Percentiles rank a stretch among this genome's conserved stretches.
Evolutionary conservation across 2,113 vertebrate genomes (phyloP).

Genomic region (Epinephelus fuscoguttatus): DNA sequence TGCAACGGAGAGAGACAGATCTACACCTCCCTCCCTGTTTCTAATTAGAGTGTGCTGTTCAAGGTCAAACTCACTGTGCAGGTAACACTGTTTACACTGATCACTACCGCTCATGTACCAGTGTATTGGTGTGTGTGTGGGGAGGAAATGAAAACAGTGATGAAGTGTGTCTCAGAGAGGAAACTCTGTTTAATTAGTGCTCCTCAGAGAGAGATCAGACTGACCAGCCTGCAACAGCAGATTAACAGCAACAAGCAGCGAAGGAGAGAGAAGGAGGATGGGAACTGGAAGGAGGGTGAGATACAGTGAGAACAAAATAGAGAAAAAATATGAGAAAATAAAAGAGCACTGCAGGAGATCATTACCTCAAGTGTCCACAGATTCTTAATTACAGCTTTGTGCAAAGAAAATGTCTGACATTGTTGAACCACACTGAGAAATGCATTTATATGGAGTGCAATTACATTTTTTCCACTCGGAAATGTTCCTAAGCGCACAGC

Average conservation of each 20-base stretch:
- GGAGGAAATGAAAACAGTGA: constrained; percentile 37
- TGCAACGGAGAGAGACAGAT: not conserved
- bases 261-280: not conserved
- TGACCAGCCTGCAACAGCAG: constrained; percentile 33
- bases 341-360: not conserved
- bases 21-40: constrained; percentile 1
- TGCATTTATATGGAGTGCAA: not conserved
- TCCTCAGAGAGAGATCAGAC: constrained; percentile 37
- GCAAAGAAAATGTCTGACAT: not conserved
- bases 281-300: too few species aligned
- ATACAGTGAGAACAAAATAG: not conserved
- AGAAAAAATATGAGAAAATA: not conserved
- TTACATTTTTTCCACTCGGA: not conserved
- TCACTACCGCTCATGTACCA: not conserved
- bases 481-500: not conserved
- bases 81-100: constrained; percentile 39
- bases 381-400: not conserved
- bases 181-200: constrained; percentile 57
- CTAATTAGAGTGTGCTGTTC: constrained; percentile 36
- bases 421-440: not conserved
- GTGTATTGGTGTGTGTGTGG: constrained; percentile 7
- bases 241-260: constrained; percentile 15
- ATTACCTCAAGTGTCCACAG: not conserved
- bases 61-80: constrained; percentile 33
- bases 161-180: constrained; percentile 22